Percentiles rank a stretch among this genome's conserved stretches.
Conservation (phyloP, 1,140 invertebrate species). For the Chironomus tepperi region DNA sequence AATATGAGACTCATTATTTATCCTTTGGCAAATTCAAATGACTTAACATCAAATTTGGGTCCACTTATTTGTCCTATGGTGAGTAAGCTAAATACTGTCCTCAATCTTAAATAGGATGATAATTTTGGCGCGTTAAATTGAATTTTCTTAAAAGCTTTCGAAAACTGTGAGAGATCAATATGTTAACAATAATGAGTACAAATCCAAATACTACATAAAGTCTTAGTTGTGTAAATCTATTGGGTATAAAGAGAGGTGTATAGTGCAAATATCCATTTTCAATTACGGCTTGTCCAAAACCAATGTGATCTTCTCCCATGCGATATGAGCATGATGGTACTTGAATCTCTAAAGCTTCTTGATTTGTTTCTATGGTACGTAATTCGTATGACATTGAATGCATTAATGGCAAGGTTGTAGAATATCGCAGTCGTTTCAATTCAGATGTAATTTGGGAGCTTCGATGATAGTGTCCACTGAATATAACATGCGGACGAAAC, state of each 20-base stretch:
- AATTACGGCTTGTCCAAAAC: constrained; percentile 73
- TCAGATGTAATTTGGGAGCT: constrained; percentile 35
- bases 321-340: constrained; percentile 91
- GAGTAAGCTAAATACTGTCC: too few species aligned
- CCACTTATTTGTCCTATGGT: background rate
- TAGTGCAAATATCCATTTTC: constrained; percentile 30
- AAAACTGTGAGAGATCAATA: background rate
- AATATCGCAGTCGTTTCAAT: constrained; percentile 31
- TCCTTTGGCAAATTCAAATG: background rate
- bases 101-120: constrained; percentile 12
- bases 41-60: background rate
- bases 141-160: background rate
- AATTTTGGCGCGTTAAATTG: background rate
- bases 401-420: constrained; percentile 33
- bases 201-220: background rate
- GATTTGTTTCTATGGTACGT: constrained; percentile 38
- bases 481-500: constrained; percentile 66
- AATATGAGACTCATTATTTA: background rate
- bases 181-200: background rate
- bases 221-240: background rate
- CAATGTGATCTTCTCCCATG: constrained; percentile 79
- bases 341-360: constrained; percentile 67
- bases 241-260: constrained; percentile 5
- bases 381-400: constrained; percentile 35
- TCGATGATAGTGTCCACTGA: constrained; percentile 77